Evolutionary conservation across 2,888 invertebrate species (phyloP).

Genomic region (Aelia acuminata): DNA sequence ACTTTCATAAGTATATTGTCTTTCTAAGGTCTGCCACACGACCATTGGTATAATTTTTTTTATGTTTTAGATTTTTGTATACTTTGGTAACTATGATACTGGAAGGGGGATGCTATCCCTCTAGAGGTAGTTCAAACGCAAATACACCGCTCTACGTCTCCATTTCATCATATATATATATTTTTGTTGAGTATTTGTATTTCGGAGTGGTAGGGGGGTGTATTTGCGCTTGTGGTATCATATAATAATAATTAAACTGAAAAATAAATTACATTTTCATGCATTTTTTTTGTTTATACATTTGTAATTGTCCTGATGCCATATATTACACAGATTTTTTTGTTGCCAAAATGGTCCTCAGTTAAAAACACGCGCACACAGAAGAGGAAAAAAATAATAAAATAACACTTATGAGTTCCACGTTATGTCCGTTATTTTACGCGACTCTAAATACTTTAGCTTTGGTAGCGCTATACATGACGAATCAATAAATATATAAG

Average conservation of each 20-base stretch:
- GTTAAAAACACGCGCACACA: constrained; percentile 43
- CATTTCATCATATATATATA: neutral
- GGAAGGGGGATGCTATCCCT: constrained; percentile 19
- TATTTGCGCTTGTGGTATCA: constrained; percentile 43
- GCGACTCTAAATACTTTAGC: constrained; percentile 37
- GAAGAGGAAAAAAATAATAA: constrained; percentile 23
- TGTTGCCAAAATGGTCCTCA: constrained; percentile 29
- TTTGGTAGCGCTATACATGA: constrained; percentile 43
- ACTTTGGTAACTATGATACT: constrained; percentile 56
- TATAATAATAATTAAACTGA: constrained; percentile 31
- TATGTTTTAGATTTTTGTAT: constrained; percentile 52
- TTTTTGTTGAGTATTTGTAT: constrained; percentile 2
- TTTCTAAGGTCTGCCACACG: constrained; percentile 38
- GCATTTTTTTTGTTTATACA: neutral
- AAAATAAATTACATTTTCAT: constrained; percentile 37
- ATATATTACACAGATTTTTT: constrained; percentile 32
- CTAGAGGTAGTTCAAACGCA: constrained; percentile 44
- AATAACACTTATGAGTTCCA: constrained; percentile 48
- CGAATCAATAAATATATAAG: constrained; percentile 42
- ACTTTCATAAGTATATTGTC: constrained; percentile 53
- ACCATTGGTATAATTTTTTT: constrained; percentile 45
- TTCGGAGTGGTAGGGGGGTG: neutral
- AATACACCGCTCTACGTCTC: neutral
- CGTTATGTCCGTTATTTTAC: constrained; percentile 20
- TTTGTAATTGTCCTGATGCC: constrained; percentile 30